phyloP scores from a whole-genome alignment of 2,113 vertebrate species.

The Paramormyrops kingsleyae region DNA sequence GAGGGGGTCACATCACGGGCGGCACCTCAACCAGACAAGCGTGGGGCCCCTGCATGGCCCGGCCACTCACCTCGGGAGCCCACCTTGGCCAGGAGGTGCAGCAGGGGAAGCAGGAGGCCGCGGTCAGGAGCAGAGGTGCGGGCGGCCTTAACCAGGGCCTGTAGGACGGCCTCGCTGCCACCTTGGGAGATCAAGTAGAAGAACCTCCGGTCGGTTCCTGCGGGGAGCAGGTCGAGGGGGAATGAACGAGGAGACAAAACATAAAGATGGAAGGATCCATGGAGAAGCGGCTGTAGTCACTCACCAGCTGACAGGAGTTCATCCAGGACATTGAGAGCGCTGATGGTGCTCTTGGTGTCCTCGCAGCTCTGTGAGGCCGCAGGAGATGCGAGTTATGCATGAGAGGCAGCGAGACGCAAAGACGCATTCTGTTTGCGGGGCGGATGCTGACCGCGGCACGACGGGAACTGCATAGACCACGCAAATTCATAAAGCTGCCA shows the following conservation, averaged over 20 bases:
- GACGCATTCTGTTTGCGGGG: not conserved
- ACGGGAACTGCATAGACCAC: not conserved
- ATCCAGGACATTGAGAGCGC: conserved; percentile 72
- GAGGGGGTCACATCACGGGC: not conserved
- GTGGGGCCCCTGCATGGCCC: too few species aligned
- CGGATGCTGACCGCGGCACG: not conserved
- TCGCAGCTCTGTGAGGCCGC: conserved; percentile 56
- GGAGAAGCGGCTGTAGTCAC: conserved; percentile 22
- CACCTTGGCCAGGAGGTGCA: conserved; percentile 77
- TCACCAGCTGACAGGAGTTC: conserved; percentile 82
- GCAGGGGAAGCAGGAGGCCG: conserved; percentile 64
- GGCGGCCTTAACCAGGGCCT: conserved; percentile 56
- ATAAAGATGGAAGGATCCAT: not conserved
- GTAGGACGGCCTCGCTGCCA: conserved; percentile 80
- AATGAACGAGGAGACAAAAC: not conserved
- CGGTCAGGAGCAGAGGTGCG: conserved; percentile 47
- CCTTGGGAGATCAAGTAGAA: conserved; percentile 82
- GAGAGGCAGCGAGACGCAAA: not conserved
- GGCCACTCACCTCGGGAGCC: conserved; percentile 74
- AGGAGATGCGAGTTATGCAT: conserved; percentile 14
- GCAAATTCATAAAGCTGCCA: not conserved
- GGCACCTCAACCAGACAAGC: not conserved
- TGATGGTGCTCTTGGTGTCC: conserved; percentile 69
- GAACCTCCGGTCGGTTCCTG: conserved; percentile 77
- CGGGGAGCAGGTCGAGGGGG: not conserved